Evolutionary conservation across 2,113 vertebrate species (phyloP).

Genomic region (Atlantisia rogersi): DNA sequence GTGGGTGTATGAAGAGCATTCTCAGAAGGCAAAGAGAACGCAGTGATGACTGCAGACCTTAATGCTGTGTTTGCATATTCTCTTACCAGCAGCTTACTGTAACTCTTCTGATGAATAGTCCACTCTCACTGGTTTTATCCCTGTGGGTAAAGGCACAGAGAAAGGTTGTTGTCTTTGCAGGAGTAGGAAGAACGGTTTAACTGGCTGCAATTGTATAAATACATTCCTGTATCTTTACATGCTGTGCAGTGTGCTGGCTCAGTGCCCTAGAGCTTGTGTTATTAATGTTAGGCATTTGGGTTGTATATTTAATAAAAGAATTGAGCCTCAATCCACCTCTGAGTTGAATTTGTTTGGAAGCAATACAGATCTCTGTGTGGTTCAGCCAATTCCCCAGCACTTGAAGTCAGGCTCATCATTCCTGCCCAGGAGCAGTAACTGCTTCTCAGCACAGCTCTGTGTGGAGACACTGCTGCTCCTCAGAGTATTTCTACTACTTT

Average conservation of each 20-base stretch:
- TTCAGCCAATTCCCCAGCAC: neutral
- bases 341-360: neutral
- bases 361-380: neutral
- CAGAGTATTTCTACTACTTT: rapidly evolving
- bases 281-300: neutral
- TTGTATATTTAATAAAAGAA: neutral
- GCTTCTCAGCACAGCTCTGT: neutral
- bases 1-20: neutral
- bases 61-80: neutral
- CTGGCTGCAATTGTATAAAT: neutral
- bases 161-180: neutral
- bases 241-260: neutral
- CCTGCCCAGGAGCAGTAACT: neutral
- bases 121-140: neutral
- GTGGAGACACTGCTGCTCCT: neutral
- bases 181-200: neutral
- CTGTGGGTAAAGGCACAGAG: neutral
- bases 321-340: neutral
- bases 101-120: neutral
- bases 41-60: neutral
- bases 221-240: neutral
- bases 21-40: neutral
- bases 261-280: neutral
- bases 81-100: neutral
- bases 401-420: neutral